Percentiles rank a stretch among this genome's conserved stretches.
phyloP scores from a whole-genome alignment of 2,888 invertebrate genomes.

The Mycalesis mineus region DNA sequence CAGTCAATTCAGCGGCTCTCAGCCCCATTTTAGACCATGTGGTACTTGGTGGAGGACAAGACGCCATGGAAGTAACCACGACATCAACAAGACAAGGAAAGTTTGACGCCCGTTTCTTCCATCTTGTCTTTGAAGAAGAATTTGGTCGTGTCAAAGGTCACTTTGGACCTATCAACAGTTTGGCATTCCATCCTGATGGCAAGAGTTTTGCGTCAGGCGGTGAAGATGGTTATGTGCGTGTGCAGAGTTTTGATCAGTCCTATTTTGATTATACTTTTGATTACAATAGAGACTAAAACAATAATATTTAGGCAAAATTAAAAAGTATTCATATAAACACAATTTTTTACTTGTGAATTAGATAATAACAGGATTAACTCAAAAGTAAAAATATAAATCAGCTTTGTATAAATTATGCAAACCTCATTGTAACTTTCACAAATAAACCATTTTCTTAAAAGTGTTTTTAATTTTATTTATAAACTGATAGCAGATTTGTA shows the following conservation, averaged over 20 bases:
- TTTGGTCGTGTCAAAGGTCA: slow-evolving; percentile 99
- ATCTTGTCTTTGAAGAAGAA: slow-evolving; percentile 97
- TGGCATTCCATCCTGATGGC: slow-evolving; percentile 98
- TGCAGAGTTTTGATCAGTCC: slow-evolving; percentile 96
- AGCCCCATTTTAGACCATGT: slow-evolving; percentile 98
- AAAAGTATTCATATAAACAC: background rate
- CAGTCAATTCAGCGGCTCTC: slow-evolving; percentile 98
- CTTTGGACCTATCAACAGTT: slow-evolving; percentile 99
- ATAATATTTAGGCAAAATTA: slow-evolving; percentile 1
- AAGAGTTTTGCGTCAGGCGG: slow-evolving; percentile 97
- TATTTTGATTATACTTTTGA: slow-evolving; percentile 98
- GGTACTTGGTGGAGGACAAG: slow-evolving; percentile 98
- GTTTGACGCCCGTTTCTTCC: slow-evolving; percentile 97
- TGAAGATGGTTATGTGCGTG: slow-evolving; percentile 98
- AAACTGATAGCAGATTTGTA: too few species aligned
- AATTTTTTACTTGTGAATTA: background rate
- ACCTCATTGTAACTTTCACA: background rate
- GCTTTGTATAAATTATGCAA: background rate
- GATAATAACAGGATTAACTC: too few species aligned
- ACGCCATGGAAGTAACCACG: slow-evolving; percentile 99
- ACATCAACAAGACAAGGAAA: slow-evolving; percentile 96
- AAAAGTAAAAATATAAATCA: background rate
- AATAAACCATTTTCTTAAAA: background rate
- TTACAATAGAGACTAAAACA: slow-evolving; percentile 77
- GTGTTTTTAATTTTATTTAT: background rate